Evolutionary conservation across 2,113 vertebrate species (phyloP).

Genomic region (Psilopsiagon aurifrons): DNA sequence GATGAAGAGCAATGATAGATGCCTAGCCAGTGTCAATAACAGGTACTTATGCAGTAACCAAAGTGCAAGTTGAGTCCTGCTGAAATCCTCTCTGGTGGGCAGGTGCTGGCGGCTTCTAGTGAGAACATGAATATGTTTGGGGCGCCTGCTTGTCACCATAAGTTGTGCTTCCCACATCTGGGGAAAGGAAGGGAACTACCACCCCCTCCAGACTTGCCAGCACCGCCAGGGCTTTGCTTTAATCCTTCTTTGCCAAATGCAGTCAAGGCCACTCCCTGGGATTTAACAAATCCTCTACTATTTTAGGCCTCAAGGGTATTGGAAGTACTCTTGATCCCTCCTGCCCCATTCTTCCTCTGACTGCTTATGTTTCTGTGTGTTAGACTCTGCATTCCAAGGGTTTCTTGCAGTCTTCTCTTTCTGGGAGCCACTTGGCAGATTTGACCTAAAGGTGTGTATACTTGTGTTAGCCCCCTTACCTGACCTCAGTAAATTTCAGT

Average conservation of each 20-base stretch:
- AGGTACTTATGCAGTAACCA: background rate
- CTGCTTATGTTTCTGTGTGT: background rate
- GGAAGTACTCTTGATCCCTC: background rate
- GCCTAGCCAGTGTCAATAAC: background rate
- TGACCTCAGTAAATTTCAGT: background rate
- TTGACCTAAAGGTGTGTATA: background rate
- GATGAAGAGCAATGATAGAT: rapidly evolving
- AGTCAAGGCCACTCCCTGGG: background rate
- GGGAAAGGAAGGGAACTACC: background rate
- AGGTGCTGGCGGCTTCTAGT: background rate
- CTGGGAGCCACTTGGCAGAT: background rate
- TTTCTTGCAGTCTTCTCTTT: background rate
- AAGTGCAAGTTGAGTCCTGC: background rate
- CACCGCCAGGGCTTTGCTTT: background rate
- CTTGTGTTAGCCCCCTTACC: background rate
- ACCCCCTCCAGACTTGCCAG: background rate
- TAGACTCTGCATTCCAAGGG: rapidly evolving
- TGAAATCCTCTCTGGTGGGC: background rate
- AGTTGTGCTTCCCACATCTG: background rate
- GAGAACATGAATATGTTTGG: background rate
- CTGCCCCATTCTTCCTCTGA: background rate
- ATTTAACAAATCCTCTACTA: slow-evolving; percentile 44
- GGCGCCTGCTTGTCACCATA: background rate
- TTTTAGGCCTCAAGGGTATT: background rate
- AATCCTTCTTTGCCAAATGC: background rate